Evolutionary conservation across 2,113 vertebrate genomes (phyloP).

Genomic region (Semicossyphus pulcher): DNA sequence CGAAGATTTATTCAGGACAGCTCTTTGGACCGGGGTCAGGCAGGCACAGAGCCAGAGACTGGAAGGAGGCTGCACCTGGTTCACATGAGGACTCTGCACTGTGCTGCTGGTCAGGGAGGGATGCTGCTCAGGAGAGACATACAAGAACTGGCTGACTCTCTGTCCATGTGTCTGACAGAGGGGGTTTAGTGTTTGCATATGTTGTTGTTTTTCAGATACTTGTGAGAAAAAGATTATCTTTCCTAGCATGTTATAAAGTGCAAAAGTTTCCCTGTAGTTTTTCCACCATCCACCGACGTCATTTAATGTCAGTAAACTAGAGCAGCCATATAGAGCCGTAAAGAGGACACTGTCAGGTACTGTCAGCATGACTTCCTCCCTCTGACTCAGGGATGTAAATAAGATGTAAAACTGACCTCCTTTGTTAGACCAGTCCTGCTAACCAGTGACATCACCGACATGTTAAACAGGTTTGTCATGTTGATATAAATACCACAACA

Average conservation of each 20-base stretch:
- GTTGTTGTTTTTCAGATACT: slow-evolving; percentile 12
- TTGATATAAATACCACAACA: not conserved
- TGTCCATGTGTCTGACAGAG: slow-evolving; percentile 35
- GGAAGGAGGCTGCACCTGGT: slow-evolving; percentile 38
- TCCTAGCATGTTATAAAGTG: no score
- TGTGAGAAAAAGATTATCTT: not conserved
- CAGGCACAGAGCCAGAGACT: slow-evolving; percentile 10
- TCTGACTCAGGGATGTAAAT: slow-evolving; percentile 38
- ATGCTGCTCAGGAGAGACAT: slow-evolving; percentile 16
- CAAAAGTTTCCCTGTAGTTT: no score
- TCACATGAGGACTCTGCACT: slow-evolving; percentile 45
- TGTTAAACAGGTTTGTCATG: not conserved
- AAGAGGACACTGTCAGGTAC: slow-evolving; percentile 1
- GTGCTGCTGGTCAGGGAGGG: slow-evolving; percentile 14
- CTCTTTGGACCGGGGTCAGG: not conserved
- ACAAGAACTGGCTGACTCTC: slow-evolving; percentile 1
- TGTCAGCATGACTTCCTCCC: slow-evolving; percentile 13
- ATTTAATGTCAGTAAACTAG: no score
- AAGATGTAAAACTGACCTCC: not conserved
- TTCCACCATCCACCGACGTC: no score
- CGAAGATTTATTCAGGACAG: slow-evolving; percentile 7
- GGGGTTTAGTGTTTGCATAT: slow-evolving; percentile 22
- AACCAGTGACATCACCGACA: not conserved
- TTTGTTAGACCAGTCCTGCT: not conserved
- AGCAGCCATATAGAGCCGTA: not conserved